Base-by-base conservation (phyloP, 2,113 vertebrate species). In the Butorides virescens region DNA sequence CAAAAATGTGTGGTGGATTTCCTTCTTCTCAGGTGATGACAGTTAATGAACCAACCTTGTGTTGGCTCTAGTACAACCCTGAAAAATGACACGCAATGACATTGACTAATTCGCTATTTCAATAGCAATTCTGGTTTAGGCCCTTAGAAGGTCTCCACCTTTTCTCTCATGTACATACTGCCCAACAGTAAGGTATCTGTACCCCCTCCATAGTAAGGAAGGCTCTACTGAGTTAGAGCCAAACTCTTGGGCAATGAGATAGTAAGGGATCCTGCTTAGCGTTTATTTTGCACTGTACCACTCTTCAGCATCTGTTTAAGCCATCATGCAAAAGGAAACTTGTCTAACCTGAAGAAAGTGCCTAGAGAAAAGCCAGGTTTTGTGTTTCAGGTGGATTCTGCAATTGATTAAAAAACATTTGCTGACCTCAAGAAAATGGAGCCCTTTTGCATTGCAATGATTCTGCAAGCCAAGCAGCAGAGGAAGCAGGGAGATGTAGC, bases 111-210 rank as follows among this genome's bases (percentile, higher is more conserved):
- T 63, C 66, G 11, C 47, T 77, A 14, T 46, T 71, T 68, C 36
- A 46, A 5, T 17, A 46, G 23, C 25, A 72, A 4, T 50, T 80
- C 27, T 75, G 25, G 4, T 77, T 89, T 52, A 84, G 37, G 25
- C 10, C 8, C 22, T 75, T 65, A 36, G 37, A 79, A 80, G 10
- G 20, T 44, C n/a, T 81, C 9, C 15, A 36, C 11, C 13, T 67
- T 81, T 83, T n/a, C 32, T 71, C 10, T 91, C 15, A 10, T 4
- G 3, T 30, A 50, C 52, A 3, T 47, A 22, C 21, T 30, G 4
- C 66, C 29, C 12, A 20, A 23, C 30, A 44, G 30, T 39, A 58
- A 67, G 0, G 0, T 9, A 6, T 71, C 25, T 67, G 20, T 30
- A 53, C 42, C 11, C 22, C 23, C 50, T 44, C 34, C 46, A 37